A percentile compares a stretch with the other conserved stretches of the same genome.
phyloP scores from a whole-genome alignment of 1,140 invertebrate genomes.

The Geopemphigus sp. region DNA sequence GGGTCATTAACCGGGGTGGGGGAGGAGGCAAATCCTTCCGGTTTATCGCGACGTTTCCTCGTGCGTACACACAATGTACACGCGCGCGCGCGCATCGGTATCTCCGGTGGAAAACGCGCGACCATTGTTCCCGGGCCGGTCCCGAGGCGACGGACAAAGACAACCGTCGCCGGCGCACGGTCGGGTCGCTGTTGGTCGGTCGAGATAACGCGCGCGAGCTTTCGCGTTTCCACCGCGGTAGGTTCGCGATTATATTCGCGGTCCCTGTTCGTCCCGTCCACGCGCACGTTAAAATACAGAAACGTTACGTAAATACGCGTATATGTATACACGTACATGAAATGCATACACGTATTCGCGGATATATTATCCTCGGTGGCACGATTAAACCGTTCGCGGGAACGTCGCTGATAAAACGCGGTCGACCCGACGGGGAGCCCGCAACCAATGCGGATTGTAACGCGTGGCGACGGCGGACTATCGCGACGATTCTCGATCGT shows the following conservation, averaged over 20 bases:
- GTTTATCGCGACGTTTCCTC: constrained; percentile 6
- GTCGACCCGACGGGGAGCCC: background rate
- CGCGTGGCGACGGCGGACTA: too few relatives aligned
- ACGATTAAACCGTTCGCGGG: background rate
- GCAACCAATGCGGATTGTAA: too few relatives aligned
- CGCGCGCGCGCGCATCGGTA: background rate
- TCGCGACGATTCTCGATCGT: too few relatives aligned
- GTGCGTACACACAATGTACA: too few relatives aligned
- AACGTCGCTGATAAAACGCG: background rate
- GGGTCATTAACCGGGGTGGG: too few relatives aligned
- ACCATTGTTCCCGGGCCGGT: constrained; percentile 8
- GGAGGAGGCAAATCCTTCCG: too few relatives aligned
- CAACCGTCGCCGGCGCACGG: background rate
- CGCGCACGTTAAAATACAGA: too few relatives aligned
- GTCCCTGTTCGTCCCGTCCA: background rate
- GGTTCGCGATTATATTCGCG: background rate
- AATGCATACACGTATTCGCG: too few relatives aligned
- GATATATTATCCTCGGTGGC: background rate
- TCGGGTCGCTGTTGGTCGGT: background rate
- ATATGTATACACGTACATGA: background rate
- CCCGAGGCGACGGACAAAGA: constrained; percentile 7
- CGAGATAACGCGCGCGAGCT: background rate
- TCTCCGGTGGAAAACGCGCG: background rate
- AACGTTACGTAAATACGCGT: background rate
- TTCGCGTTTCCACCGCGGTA: constrained; percentile 8